Evolutionary conservation across 1,140 invertebrate genomes (phyloP).

Genomic region (Drosophila azteca): DNA sequence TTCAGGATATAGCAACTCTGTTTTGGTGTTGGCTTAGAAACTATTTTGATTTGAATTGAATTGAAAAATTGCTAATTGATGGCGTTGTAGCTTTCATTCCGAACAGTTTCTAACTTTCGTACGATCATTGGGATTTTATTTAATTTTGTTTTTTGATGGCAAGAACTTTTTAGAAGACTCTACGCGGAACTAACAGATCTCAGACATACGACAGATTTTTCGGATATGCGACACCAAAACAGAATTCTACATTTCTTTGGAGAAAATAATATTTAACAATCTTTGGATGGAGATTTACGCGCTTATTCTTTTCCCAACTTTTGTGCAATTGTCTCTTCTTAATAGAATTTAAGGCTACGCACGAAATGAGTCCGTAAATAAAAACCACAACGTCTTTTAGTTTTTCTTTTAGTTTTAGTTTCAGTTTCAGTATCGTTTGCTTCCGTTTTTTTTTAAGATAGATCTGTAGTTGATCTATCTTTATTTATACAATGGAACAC

Average conservation of each 20-base stretch:
- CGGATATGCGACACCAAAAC: slow-evolving; percentile 76
- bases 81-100: slow-evolving; percentile 69
- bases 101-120: slow-evolving; percentile 66
- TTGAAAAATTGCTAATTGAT: slow-evolving; percentile 22
- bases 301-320: slow-evolving; percentile 71
- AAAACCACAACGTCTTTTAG: slow-evolving; percentile 75
- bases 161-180: background rate
- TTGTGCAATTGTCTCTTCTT: slow-evolving; percentile 48
- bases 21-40: slow-evolving; percentile 78
- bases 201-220: background rate
- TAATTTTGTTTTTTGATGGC: too few relatives aligned
- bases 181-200: background rate
- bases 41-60: slow-evolving; percentile 28
- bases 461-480: slow-evolving; percentile 28
- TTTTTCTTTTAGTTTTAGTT: slow-evolving; percentile 43
- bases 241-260: slow-evolving; percentile 72
- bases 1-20: slow-evolving; percentile 76
- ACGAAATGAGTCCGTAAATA: slow-evolving; percentile 76
- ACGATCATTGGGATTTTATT: slow-evolving; percentile 19
- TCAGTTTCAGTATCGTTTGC: slow-evolving; percentile 25
- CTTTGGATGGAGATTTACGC: slow-evolving; percentile 51
- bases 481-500: slow-evolving; percentile 53
- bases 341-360: slow-evolving; percentile 32
- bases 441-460: slow-evolving; percentile 23
- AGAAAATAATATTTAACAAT: slow-evolving; percentile 74